phyloP scores from a whole-genome alignment of 2,113 vertebrate genomes.

The Hemibagrus wyckioides region DNA sequence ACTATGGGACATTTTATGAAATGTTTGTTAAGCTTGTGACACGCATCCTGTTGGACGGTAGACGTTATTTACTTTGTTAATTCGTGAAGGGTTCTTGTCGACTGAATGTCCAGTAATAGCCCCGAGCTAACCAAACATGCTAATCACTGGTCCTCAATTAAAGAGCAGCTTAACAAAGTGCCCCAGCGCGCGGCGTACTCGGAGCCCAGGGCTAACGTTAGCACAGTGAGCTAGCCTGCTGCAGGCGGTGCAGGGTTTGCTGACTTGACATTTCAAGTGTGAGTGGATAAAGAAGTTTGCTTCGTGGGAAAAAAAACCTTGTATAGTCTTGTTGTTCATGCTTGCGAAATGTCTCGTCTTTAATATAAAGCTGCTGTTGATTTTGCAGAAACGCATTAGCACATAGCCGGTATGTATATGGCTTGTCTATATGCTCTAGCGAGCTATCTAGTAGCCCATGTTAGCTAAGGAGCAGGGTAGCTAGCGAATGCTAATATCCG shows the following conservation, averaged over 20 bases:
- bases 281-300: neutral
- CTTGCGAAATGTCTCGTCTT: neutral
- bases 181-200: neutral
- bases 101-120: neutral
- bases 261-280: constrained; percentile 23
- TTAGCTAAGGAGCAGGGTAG: neutral
- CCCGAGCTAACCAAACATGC: neutral
- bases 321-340: neutral
- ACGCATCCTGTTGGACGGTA: neutral
- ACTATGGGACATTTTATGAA: neutral
- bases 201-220: neutral
- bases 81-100: neutral
- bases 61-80: neutral
- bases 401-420: too few species aligned
- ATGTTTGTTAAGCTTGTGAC: neutral
- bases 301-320: neutral
- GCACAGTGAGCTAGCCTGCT: neutral
- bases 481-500: neutral
- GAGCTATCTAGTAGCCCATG: neutral
- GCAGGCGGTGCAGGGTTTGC: neutral
- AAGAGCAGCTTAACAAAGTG: constrained; percentile 26
- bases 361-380: neutral
- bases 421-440: neutral
- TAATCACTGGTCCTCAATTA: constrained; percentile 8
- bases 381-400: neutral